Conservation (phyloP, 2,797 vertebrate species). For the Sylvilagus floridanus region DNA sequence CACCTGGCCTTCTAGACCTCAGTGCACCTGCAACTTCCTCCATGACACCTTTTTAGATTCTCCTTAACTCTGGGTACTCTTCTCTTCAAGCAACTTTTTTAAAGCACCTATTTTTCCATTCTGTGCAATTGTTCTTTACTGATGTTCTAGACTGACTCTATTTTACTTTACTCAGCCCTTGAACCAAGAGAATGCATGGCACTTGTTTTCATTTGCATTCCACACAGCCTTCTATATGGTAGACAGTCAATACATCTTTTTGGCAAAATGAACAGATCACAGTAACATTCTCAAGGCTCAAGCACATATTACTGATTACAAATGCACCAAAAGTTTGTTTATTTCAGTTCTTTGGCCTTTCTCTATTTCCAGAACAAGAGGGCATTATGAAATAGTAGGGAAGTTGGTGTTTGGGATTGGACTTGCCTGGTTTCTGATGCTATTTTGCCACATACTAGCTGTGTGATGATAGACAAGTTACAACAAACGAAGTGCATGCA, state of each 20-base stretch:
- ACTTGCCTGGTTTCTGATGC: not conserved
- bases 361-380: not conserved
- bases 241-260: not conserved
- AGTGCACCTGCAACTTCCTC: not conserved
- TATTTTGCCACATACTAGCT: not conserved
- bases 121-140: not conserved
- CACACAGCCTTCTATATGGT: not conserved
- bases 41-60: not conserved
- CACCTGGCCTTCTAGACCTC: not conserved
- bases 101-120: not conserved
- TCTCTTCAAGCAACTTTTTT: not conserved
- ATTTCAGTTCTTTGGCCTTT: constrained; percentile 46
- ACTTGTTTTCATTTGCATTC: not conserved
- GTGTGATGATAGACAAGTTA: not conserved
- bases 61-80: not conserved
- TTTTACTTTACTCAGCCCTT: not conserved
- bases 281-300: not conserved
- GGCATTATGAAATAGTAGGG: not conserved
- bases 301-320: not conserved
- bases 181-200: not conserved
- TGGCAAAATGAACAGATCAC: not conserved
- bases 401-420: not conserved
- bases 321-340: not conserved
- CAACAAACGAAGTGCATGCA: not conserved
- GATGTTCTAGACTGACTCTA: not conserved